Evolutionary conservation across 2,888 invertebrate genomes (phyloP), one percentile per base, ranked within the genome.

Genomic region (Stenodera caucasica): DNA sequence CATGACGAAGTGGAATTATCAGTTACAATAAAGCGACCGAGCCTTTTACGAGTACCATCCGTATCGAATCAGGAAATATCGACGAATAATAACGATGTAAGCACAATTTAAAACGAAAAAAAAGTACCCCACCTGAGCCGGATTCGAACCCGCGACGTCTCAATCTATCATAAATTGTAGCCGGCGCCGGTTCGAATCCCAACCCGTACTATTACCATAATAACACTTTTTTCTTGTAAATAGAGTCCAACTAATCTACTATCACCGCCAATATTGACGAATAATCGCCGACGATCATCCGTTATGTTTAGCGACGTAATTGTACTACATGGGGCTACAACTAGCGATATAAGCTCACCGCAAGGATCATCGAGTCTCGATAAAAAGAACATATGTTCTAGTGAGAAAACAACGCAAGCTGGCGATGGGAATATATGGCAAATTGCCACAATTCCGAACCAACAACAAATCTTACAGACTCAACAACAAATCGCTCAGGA

Each of bases 281-380:
- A 87, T 64, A 87, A 89, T 69, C 84, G 90, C 15, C 85, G 93
- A 15, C 84, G 92, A 55, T 92, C 93, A 40, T 92, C 92, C 67
- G 94, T 94, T 63, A 93, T 93, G 92, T 94, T 94, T 82, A 92
- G 91, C 75, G 92, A 93, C 76, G 90, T 92, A 33, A 90, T 93
- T 12, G 82, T 92, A 40, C 84, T 92, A 32, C 92, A 92, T 75
- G 87, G 87, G 21, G 21, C 2, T 18, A 21, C 12, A 0, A 45
- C 11, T 45, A 45, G 21, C 78, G 81, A 70, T 58, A 78, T 55
- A 53, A 67, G 68, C 50, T 67, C 75, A 2, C 77, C 78, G 2
- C 70, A 77, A 4, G 67, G 67, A 15, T 70, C 78, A 12, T 68
- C 77, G n/a, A 75, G 76, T 37, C 74, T 78, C 49, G 86, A 82